Evolutionary conservation across 2,797 vertebrate genomes (phyloP), one percentile per base, ranked within the genome.

Genomic region (Sphaeramia orbicularis): DNA sequence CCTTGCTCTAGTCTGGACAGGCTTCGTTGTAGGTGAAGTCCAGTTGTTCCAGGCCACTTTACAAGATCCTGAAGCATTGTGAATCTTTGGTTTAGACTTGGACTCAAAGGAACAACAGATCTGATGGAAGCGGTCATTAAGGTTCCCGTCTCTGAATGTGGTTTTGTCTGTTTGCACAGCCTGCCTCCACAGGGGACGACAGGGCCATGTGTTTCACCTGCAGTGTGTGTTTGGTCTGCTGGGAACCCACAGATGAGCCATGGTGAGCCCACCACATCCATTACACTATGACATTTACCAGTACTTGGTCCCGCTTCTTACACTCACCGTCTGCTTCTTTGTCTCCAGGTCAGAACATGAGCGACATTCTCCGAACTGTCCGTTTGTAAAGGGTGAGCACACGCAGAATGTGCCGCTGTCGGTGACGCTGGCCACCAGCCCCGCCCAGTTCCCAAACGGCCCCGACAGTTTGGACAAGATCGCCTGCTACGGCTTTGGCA

Each of bases 151-250:
- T 8, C 7, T 35, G 32, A 10, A 30, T 6, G 2, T 30, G 27
- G 27, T 30, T 35, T 35, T 35, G 32, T 35, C 32, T 66, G 19
- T 51, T 11, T 76, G 66, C 71, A 78, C 81, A 99, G 98, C 98
- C 98, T 81, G 96, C 97, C 30, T 98, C 98, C 57, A 97, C 97
- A 76, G 97, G 98, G 76, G 98, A 99, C 80, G 98, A 99, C 85
- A 92, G 98, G 92, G 98, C 98, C 80, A 99, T 99, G 98, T 99
- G 98, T 82, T 99, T 99, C 89, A 99, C 98, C 51, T 99, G 98
- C 90, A 99, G 98, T 19, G 98, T 99, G 13, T 99, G 98, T 90
- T 94, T 99, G 42, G 98, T 99, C 36, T 99, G 97, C 88, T 99
- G 98, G 98, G 98, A 99, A 82, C 98, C 98, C 70, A 99, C 98